phyloP scores from a whole-genome alignment of 1,140 invertebrate genomes.

The Leptestheria dahalacensis region DNA sequence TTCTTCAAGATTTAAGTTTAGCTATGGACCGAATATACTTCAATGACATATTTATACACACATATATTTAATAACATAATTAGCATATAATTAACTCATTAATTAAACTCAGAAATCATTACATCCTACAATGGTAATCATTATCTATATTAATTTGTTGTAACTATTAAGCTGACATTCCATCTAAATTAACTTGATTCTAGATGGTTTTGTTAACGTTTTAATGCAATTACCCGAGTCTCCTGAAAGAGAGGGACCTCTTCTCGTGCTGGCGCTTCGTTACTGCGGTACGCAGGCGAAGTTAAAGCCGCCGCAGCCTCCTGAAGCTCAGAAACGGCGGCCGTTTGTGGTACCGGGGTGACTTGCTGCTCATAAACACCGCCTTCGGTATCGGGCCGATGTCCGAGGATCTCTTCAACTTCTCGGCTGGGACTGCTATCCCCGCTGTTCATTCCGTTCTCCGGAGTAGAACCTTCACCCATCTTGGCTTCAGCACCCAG shows the following conservation, averaged over 20 bases:
- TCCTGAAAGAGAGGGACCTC: not conserved
- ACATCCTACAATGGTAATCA: too few species aligned
- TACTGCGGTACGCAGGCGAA: not conserved
- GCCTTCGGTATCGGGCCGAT: slow-evolving; percentile 20
- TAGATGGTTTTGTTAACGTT: too few species aligned
- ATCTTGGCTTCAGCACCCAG: not conserved
- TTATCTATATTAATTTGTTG: too few species aligned
- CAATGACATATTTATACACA: too few species aligned
- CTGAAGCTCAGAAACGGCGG: not conserved
- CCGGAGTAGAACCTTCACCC: slow-evolving; percentile 14
- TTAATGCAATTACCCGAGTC: not conserved
- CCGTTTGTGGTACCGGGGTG: not conserved
- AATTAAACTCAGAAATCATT: too few species aligned
- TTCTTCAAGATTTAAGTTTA: too few species aligned
- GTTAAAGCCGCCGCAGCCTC: slow-evolving; percentile 1
- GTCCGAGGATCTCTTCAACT: slow-evolving; percentile 58
- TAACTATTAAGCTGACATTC: too few species aligned
- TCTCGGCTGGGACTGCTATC: slow-evolving; percentile 72
- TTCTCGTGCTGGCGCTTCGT: not conserved
- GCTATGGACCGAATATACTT: too few species aligned
- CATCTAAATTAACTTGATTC: too few species aligned
- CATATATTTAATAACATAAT: too few species aligned
- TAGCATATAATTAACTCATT: too few species aligned
- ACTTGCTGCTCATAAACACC: not conserved
- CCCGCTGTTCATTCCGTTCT: slow-evolving; percentile 32